Conservation (phyloP, 1,140 invertebrate species). For the Trissolcus basalis region DNA sequence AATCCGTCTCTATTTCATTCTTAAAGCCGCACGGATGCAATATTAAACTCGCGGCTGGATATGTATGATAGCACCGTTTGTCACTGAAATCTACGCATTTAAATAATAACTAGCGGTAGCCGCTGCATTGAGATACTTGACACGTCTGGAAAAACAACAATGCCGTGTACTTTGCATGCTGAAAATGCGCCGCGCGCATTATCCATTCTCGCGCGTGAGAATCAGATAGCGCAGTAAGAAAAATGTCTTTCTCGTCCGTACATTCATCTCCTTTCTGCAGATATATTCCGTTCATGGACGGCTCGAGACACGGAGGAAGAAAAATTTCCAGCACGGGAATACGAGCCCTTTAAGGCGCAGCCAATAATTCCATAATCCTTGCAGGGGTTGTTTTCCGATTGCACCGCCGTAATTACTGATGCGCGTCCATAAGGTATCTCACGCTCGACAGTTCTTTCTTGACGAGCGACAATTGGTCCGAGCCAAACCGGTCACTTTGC, state of each 20-base stretch:
- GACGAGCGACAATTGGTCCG: constrained; percentile 28
- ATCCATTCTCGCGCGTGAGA: constrained; percentile 54
- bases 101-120: constrained; percentile 32
- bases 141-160: constrained; percentile 49
- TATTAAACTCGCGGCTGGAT: constrained; percentile 9
- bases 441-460: constrained; percentile 64
- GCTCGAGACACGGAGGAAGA: constrained; percentile 36
- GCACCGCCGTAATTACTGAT: constrained; percentile 71
- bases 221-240: constrained; percentile 47
- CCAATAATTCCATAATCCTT: constrained; percentile 15
- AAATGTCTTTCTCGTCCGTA: constrained; percentile 50
- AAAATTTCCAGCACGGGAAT: constrained; percentile 43
- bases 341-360: constrained; percentile 9
- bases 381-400: constrained; percentile 56
- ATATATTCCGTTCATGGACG: constrained; percentile 47
- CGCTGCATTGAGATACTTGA: constrained; percentile 34
- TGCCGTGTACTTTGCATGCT: constrained; percentile 42
- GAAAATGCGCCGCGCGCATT: constrained; percentile 41
- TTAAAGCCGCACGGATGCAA: constrained; percentile 3
- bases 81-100: constrained; percentile 33
- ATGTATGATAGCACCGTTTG: constrained; percentile 16
- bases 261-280: constrained; percentile 49
- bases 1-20: background rate
- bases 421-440: constrained; percentile 67
- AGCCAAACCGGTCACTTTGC: constrained; percentile 68